Percentiles rank a stretch among this genome's conserved stretches.
Evolutionary conservation across 1,140 invertebrate genomes (phyloP).

Genomic region (Papilio aristodemus): DNA sequence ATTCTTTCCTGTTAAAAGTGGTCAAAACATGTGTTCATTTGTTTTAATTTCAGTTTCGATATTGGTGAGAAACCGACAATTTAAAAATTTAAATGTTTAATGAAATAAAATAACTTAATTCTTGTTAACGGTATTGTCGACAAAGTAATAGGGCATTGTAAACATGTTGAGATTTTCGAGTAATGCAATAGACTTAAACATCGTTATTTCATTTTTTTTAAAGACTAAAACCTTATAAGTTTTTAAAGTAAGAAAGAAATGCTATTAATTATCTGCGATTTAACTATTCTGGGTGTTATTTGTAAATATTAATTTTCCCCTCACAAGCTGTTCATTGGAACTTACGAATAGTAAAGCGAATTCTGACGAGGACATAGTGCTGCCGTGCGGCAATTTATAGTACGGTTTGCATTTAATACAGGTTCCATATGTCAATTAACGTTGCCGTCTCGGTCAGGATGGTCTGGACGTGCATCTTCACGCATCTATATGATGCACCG

Average conservation of each 20-base stretch:
- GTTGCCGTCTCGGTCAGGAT: constrained; percentile 42
- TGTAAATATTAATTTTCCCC: neutral
- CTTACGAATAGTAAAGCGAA: neutral
- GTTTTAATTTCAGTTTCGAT: neutral
- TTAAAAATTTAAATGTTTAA: too few relatives aligned
- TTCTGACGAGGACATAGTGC: constrained; percentile 10
- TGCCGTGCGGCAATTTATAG: constrained; percentile 17
- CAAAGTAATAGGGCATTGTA: too few relatives aligned
- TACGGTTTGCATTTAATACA: constrained; percentile 36
- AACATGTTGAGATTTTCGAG: too few relatives aligned
- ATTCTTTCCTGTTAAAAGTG: constrained; percentile 3
- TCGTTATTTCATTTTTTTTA: too few relatives aligned
- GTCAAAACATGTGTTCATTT: neutral
- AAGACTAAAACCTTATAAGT: too few relatives aligned
- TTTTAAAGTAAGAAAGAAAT: too few relatives aligned
- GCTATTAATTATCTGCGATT: neutral
- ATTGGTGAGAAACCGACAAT: neutral
- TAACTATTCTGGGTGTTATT: neutral
- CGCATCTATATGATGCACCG: constrained; percentile 49
- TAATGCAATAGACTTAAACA: too few relatives aligned
- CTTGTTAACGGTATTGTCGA: too few relatives aligned
- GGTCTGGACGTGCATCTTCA: constrained; percentile 44
- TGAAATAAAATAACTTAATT: too few relatives aligned
- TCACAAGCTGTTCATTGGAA: constrained; percentile 1
- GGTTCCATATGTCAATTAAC: constrained; percentile 41